Evolutionary conservation across 2,797 vertebrate species (phyloP), one percentile per base, ranked within the genome.

Genomic region (Tachyglossus aculeatus): DNA sequence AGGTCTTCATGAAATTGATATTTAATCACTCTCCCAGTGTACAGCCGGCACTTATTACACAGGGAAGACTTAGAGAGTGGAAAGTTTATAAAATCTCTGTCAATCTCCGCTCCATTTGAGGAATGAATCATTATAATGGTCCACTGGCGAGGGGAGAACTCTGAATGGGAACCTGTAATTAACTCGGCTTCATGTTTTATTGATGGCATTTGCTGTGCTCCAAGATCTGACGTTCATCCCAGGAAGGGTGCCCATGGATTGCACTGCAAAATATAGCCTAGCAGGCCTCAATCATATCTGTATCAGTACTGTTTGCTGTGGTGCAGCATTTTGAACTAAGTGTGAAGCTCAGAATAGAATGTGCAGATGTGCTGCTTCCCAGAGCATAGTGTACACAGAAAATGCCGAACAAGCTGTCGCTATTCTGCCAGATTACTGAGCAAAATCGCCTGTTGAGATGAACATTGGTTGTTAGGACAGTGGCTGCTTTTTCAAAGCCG

Each of bases 71-170:
- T 74, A 32, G 57, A 83, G 71, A 91, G 82, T 61, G 78, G 78
- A 81, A 91, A 88, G 80, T 87, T 92, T 89, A 90, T 89, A 84
- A 91, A 91, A 91, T 88, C 75, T 80, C 82, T 91, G 87, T 91
- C 89, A 91, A 85, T 91, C 83, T 89, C 74, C 84, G 75, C 84
- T 81, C 74, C 72, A 40, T 81, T 80, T 88, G 89, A 86, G 70
- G 63, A 88, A 82, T 88, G 79, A 91, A 88, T 90, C 87, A 89
- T 90, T 91, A 80, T 82, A 88, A 91, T 82, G 76, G 87, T 79
- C 82, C 81, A 74, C 77, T 44, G 86, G 84, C 37, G 1, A 65
- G 86, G 70, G 41, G 81, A 61, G 75, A 74, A 83, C 29, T 53
- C 65, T 74, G 86, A 91, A 78, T 75, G 81, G 72, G 81, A 89